These are phyloP conservation scores for Gastrophryne carolinensis DNA, from an alignment of 2,797 vertebrate species.

Conservation along the genomic window DNA sequence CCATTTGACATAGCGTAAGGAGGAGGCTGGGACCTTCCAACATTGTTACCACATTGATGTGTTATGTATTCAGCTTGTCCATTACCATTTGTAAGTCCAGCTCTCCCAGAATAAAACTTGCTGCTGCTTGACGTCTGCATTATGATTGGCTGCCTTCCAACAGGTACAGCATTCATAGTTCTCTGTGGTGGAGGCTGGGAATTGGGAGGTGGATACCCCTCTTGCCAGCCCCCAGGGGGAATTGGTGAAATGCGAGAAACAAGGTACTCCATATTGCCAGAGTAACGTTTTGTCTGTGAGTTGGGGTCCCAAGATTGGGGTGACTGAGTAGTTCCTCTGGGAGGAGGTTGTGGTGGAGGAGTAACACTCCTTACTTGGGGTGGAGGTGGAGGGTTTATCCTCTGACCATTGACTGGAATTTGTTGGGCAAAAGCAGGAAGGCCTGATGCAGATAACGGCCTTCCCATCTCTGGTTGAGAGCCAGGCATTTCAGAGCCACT, in stretches of 20 bases:
- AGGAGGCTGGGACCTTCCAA: conserved; percentile 81
- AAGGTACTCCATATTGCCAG: conserved; percentile 91
- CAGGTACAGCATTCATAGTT: conserved; percentile 81
- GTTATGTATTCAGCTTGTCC: conserved; percentile 84
- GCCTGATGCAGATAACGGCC: conserved; percentile 77
- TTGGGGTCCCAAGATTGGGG: conserved; percentile 86
- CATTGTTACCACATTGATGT: conserved; percentile 70
- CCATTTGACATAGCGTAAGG: conserved; percentile 85
- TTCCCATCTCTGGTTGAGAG: conserved; percentile 77
- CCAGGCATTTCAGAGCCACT: conserved; percentile 86
- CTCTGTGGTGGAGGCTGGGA: conserved; percentile 78
- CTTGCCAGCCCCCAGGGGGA: conserved; percentile 85
- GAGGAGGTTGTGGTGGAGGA: conserved; percentile 75
- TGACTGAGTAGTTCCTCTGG: conserved; percentile 76
- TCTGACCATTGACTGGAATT: conserved; percentile 79
- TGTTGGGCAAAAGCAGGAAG: conserved; percentile 79
- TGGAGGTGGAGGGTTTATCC: conserved; percentile 85
- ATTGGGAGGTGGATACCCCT: conserved; percentile 78
- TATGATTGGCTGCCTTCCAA: conserved; percentile 91
- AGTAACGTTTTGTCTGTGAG: conserved; percentile 88
- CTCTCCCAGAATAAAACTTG: conserved; percentile 87
- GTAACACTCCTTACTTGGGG: conserved; percentile 92
- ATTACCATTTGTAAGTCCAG: conserved; percentile 80
- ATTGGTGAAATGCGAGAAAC: conserved; percentile 90
- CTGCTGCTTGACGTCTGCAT: conserved; percentile 86